These are phyloP conservation scores for Drosophila burlai DNA, from an alignment of 1,140 invertebrate genomes.

Conservation along the genomic window DNA sequence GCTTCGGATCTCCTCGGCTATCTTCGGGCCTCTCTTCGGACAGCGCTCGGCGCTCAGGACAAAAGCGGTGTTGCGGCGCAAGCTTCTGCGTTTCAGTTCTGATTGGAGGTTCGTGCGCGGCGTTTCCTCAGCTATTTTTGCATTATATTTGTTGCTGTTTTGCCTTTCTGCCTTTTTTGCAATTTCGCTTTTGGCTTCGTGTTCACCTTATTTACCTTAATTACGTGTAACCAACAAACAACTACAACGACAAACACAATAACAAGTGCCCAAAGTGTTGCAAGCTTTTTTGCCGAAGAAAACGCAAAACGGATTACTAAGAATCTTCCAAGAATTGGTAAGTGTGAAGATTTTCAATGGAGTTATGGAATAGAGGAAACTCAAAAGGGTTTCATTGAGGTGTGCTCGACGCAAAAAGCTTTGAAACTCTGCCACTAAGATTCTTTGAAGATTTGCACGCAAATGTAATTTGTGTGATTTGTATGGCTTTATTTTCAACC, in stretches of 20 bases:
- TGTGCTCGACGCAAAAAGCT: background rate
- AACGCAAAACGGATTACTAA: slow-evolving; percentile 53
- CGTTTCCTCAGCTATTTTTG: slow-evolving; percentile 75
- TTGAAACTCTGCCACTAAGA: background rate
- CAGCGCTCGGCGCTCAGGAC: slow-evolving; percentile 68
- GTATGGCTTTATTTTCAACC: slow-evolving; percentile 7
- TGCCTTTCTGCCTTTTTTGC: slow-evolving; percentile 65
- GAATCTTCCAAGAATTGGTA: slow-evolving; percentile 52
- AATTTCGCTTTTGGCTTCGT: slow-evolving; percentile 59
- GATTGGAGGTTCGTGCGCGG: slow-evolving; percentile 82
- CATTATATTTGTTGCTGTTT: slow-evolving; percentile 24
- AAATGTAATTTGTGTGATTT: slow-evolving; percentile 2
- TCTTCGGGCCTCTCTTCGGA: slow-evolving; percentile 26
- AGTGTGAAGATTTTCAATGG: slow-evolving; percentile 30
- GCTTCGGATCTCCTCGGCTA: slow-evolving; percentile 30
- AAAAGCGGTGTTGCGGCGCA: slow-evolving; percentile 56
- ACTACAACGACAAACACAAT: slow-evolving; percentile 39
- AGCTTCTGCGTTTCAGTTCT: slow-evolving; percentile 78
- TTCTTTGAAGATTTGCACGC: slow-evolving; percentile 11
- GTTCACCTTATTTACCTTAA: slow-evolving; percentile 43
- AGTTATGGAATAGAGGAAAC: background rate
- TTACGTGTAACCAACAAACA: slow-evolving; percentile 42
- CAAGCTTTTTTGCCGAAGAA: slow-evolving; percentile 53
- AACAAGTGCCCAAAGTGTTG: slow-evolving; percentile 64
- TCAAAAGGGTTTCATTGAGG: no score